These are phyloP conservation scores for Scartelaos histophorus DNA, from an alignment of 2,113 vertebrate species.

Conservation along the genomic window DNA sequence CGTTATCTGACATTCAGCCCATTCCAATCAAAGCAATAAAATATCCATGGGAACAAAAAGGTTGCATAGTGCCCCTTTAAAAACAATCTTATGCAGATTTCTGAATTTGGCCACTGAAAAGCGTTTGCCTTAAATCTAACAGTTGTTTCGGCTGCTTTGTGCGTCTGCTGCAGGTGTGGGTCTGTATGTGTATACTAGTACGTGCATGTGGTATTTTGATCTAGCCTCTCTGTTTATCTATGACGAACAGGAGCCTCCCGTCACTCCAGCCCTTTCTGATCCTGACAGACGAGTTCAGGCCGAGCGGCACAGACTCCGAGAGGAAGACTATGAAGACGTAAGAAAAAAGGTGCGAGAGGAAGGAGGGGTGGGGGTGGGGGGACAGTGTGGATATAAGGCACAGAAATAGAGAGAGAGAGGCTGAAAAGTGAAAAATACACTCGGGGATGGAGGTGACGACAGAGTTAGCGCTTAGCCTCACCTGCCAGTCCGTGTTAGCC, in stretches of 20 bases:
- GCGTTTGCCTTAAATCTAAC: slow-evolving; percentile 56
- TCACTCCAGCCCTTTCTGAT: slow-evolving; percentile 75
- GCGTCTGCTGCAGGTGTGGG: slow-evolving; percentile 41
- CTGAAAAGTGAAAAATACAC: slow-evolving; percentile 61
- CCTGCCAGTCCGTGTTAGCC: slow-evolving; percentile 75
- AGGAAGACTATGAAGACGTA: slow-evolving; percentile 39
- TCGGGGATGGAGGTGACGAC: slow-evolving; percentile 53
- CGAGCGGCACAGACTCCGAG: slow-evolving; percentile 64
- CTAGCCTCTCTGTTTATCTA: slow-evolving; percentile 75
- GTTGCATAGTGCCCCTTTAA: background rate
- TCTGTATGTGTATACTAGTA: slow-evolving; percentile 18
- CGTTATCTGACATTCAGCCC: too few relatives aligned
- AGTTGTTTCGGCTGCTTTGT: slow-evolving; percentile 44
- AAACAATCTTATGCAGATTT: slow-evolving; percentile 36
- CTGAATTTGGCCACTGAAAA: slow-evolving; percentile 63
- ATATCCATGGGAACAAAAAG: background rate
- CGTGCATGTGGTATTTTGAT: slow-evolving; percentile 68
- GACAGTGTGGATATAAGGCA: slow-evolving; percentile 57
- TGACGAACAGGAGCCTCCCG: slow-evolving; percentile 73
- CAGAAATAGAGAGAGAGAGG: slow-evolving; percentile 55
- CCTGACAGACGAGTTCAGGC: slow-evolving; percentile 76
- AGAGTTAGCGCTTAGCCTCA: slow-evolving; percentile 72
- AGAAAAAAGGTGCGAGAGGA: background rate
- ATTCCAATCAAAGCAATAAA: too few relatives aligned
- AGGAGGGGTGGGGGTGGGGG: slow-evolving; percentile 9